Percentiles rank a stretch among this genome's conserved stretches.
phyloP scores from a whole-genome alignment of 2,888 invertebrate genomes.

The Ischnura elegans region DNA sequence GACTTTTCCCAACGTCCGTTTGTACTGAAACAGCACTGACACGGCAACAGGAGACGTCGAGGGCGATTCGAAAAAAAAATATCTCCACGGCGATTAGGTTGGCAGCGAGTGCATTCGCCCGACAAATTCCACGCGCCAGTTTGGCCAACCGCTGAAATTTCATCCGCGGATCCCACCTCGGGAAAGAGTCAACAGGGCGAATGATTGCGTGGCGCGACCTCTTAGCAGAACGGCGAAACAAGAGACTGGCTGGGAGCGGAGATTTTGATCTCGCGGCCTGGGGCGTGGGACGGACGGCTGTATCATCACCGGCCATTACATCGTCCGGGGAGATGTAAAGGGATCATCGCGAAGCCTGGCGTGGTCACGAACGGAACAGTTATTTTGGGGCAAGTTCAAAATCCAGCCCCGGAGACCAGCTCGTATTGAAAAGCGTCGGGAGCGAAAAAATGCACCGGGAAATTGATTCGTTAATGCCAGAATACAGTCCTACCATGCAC shows the following conservation, averaged over 20 bases:
- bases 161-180: not conserved
- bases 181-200: not conserved
- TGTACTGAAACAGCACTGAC: not conserved
- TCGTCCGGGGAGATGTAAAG: not conserved
- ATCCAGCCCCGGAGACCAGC: not conserved
- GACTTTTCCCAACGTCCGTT: not conserved
- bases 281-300: not conserved
- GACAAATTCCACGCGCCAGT: slow-evolving; percentile 30
- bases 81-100: not conserved
- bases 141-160: slow-evolving; percentile 22
- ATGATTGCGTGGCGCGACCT: slow-evolving; percentile 22
- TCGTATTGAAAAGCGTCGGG: not conserved
- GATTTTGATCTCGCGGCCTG: slow-evolving; percentile 8
- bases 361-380: not conserved
- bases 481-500: too few relatives aligned
- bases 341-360: not conserved
- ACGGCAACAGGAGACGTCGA: not conserved
- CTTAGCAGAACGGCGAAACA: not conserved
- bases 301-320: slow-evolving; percentile 3
- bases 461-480: too few relatives aligned
- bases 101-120: slow-evolving; percentile 7
- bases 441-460: not conserved
- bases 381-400: not conserved
- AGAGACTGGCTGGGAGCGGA: not conserved
- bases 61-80: not conserved